Evolutionary conservation across 2,797 vertebrate species (phyloP).

Genomic region (Mus caroli): DNA sequence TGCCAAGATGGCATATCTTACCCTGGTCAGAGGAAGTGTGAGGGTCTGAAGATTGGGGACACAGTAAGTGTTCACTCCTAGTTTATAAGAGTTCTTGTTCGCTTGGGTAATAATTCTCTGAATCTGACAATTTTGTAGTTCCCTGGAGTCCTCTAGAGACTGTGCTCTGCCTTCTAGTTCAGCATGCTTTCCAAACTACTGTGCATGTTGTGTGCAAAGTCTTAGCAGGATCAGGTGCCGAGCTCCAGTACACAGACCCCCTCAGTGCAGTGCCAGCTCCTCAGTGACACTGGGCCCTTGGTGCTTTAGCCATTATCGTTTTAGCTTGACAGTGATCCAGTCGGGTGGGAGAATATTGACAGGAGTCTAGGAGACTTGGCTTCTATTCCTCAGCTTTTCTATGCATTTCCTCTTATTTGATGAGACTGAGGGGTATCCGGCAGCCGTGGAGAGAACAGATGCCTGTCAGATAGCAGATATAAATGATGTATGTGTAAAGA

Average conservation of each 20-base stretch:
- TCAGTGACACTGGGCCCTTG: background rate
- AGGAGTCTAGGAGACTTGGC: background rate
- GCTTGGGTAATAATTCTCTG: background rate
- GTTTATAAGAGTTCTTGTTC: background rate
- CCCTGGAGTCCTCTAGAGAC: background rate
- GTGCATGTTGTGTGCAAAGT: background rate
- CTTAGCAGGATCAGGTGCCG: background rate
- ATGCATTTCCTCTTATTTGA: background rate
- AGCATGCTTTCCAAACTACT: background rate
- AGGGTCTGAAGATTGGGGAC: slow-evolving; percentile 97
- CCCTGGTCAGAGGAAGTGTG: slow-evolving; percentile 95
- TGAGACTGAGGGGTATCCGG: background rate
- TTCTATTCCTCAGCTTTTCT: background rate
- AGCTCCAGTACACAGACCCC: background rate
- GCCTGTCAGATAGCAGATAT: background rate
- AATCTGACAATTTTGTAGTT: slow-evolving; percentile 15
- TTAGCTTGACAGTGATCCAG: background rate
- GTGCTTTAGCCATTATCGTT: background rate
- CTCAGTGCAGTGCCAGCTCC: background rate
- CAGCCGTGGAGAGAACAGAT: background rate
- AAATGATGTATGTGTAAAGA: background rate
- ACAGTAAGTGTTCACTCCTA: slow-evolving; percentile 92
- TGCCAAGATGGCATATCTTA: slow-evolving; percentile 96
- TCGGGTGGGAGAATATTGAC: background rate
- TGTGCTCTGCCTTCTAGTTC: background rate